Evolutionary conservation across 2,888 invertebrate genomes (phyloP).

Genomic region (Troilus luridus): DNA sequence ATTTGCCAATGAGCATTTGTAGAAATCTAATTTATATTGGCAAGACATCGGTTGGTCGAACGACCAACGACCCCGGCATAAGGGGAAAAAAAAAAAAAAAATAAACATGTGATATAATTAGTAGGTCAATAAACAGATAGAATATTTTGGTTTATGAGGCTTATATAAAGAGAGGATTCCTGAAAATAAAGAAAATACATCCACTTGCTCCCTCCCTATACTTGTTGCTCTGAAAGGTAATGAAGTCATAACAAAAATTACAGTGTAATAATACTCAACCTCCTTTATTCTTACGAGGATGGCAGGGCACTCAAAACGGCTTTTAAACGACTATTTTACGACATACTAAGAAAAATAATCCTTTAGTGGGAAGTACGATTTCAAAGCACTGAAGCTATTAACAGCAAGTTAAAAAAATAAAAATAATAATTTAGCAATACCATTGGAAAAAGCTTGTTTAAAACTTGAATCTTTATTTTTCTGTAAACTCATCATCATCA

Average conservation of each 20-base stretch:
- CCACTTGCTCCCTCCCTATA: neutral
- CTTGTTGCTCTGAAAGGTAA: neutral
- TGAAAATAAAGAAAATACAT: neutral
- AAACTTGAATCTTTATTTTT: too few relatives aligned
- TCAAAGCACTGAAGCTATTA: neutral
- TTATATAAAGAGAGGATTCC: neutral
- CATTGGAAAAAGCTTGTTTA: neutral
- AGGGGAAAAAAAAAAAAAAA: too few relatives aligned
- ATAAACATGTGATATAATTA: neutral
- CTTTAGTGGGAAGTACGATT: neutral
- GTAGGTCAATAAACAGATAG: neutral
- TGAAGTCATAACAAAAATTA: slow-evolving; percentile 17
- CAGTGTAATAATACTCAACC: neutral
- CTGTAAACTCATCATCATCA: too few relatives aligned
- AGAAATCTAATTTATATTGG: too few relatives aligned
- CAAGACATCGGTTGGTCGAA: too few relatives aligned
- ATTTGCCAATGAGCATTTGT: too few relatives aligned
- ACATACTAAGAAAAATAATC: neutral
- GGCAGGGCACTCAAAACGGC: neutral
- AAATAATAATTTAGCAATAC: neutral
- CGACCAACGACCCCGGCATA: too few relatives aligned
- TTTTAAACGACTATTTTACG: slow-evolving; percentile 12
- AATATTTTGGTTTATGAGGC: neutral
- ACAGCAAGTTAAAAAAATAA: neutral
- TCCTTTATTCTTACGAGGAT: neutral